A percentile compares a stretch with the other conserved stretches of the same genome.
Evolutionary conservation across 2,888 invertebrate species (phyloP).

Genomic region (Taenaris catops): DNA sequence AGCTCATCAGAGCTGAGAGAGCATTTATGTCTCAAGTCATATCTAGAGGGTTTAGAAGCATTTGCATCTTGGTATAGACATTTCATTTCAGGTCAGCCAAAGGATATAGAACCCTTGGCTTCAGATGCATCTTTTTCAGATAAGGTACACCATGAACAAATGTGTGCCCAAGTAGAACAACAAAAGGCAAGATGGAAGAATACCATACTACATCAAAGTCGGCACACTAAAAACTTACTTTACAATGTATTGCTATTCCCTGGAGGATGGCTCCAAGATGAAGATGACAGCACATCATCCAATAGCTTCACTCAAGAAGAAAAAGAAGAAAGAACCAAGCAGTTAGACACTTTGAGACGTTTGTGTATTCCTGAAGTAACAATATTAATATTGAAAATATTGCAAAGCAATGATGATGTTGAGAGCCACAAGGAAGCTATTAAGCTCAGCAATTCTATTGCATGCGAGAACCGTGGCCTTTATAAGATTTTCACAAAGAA

Average conservation of each 20-base stretch:
- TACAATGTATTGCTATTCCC: slow-evolving; percentile 94
- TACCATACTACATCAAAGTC: slow-evolving; percentile 85
- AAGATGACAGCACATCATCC: slow-evolving; percentile 72
- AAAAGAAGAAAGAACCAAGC: slow-evolving; percentile 79
- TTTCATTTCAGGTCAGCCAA: slow-evolving; percentile 89
- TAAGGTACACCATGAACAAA: slow-evolving; percentile 93
- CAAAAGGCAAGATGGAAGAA: slow-evolving; percentile 88
- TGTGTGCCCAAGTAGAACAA: slow-evolving; percentile 87
- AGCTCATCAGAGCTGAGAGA: slow-evolving; percentile 83
- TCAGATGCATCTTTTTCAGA: slow-evolving; percentile 88
- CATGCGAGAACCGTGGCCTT: slow-evolving; percentile 87
- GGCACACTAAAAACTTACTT: slow-evolving; percentile 87
- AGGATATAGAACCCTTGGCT: slow-evolving; percentile 80
- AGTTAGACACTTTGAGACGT: slow-evolving; percentile 87
- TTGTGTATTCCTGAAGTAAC: slow-evolving; percentile 92
- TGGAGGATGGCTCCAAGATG: slow-evolving; percentile 94
- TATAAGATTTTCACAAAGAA: slow-evolving; percentile 91
- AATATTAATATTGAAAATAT: slow-evolving; percentile 87
- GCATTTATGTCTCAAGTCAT: slow-evolving; percentile 92
- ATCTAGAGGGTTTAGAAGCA: slow-evolving; percentile 91
- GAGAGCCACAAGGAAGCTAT: slow-evolving; percentile 84
- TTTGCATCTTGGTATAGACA: slow-evolving; percentile 95
- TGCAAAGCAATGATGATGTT: slow-evolving; percentile 87
- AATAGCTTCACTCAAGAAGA: slow-evolving; percentile 64
- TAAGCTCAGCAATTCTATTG: slow-evolving; percentile 88